Evolutionary conservation across 2,888 invertebrate genomes (phyloP), one percentile per base, ranked within the genome.

Genomic region (Tetramorium bicarinatum): DNA sequence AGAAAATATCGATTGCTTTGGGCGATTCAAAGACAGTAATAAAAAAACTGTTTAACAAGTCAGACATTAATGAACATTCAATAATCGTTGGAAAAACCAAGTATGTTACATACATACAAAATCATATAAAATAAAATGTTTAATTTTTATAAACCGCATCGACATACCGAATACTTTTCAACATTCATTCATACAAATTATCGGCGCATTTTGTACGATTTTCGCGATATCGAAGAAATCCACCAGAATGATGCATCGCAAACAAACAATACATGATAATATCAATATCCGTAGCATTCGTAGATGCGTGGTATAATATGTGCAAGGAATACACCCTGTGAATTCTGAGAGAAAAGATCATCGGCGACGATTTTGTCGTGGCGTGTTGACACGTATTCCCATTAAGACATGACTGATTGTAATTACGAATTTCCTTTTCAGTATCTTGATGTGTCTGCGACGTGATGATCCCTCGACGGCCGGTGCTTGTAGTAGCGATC

Each of bases 401-500:
- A 72, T 89, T 88, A 88, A 87, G 72, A 18, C 87, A 88, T 79
- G 86, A 87, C 59, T 76, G 44, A 54, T 71, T 85, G 82, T 87
- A 86, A 87, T 88, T 87, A 90, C 87, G 85, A 89, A 77, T 85
- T 54, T 77, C 7, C 89, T 89, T 88, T 89, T 93, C 91, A 94
- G 87, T 94, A 94, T 93, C 94, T 93, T 82, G 94, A 93, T 6
- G 92, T 89, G 61, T 94, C 94, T 74, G 94, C 91, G 47, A 89
- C 89, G 76, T 94, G 94, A 76, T 94, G 94, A 84, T 95, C 95
- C 92, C 95, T 93, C 91, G 94, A 85, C 1, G 94, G 93, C 72
- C 95, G 91, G 82, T 94, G 93, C 87, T 95, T 95, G 91, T 95
- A 95, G 86, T 95, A 95, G 52, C 95, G 92, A 83, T 95, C 95